These are phyloP conservation scores for Pungitius pungitius DNA, from an alignment of 2,113 vertebrate species.

Conservation along the genomic window DNA sequence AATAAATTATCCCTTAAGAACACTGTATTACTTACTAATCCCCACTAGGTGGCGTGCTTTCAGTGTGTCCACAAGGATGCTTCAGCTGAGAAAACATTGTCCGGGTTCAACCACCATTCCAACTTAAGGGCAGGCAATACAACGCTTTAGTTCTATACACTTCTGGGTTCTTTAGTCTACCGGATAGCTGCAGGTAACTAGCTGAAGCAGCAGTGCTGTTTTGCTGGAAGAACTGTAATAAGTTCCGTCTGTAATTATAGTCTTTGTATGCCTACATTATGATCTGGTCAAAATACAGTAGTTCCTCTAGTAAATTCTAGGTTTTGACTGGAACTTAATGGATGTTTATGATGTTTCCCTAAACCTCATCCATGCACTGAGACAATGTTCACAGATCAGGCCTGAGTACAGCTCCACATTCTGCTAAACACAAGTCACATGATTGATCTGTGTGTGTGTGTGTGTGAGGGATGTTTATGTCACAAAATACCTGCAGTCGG, in stretches of 20 bases:
- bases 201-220: not conserved
- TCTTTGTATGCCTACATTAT: not conserved
- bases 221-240: not conserved
- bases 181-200: not conserved
- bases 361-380: not conserved
- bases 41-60: slow-evolving; percentile 62
- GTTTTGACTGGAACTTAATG: slow-evolving; percentile 5
- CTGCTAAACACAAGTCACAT: no score
- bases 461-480: no score
- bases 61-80: not conserved
- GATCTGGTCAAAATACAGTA: not conserved
- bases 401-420: not conserved
- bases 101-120: not conserved
- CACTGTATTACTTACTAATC: slow-evolving; percentile 3
- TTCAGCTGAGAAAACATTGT: not conserved
- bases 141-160: not conserved
- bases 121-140: not conserved
- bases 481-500: no score
- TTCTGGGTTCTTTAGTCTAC: not conserved
- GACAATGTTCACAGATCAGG: not conserved
- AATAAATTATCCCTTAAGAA: not conserved
- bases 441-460: no score
- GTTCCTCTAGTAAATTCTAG: not conserved
- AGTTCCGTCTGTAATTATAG: not conserved
- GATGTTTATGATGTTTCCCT: slow-evolving; percentile 1